phyloP scores from a whole-genome alignment of 2,797 vertebrate genomes.

The Moxostoma hubbsi region DNA sequence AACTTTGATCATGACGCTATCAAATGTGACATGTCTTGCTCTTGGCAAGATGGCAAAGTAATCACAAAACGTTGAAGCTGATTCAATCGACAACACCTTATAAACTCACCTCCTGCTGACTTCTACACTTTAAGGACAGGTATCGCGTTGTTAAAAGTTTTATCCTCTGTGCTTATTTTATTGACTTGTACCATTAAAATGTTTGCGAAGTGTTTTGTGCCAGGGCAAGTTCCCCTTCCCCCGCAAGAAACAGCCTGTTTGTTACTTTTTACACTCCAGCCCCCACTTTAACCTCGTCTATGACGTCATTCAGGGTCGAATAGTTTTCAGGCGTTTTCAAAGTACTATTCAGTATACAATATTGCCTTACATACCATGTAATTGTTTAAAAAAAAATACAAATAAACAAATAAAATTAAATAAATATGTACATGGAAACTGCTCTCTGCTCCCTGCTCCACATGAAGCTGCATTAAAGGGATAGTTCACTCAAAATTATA shows the following conservation, averaged over 20 bases:
- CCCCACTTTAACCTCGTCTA: slow-evolving; percentile 35
- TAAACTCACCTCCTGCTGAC: slow-evolving; percentile 19
- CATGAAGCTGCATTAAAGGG: no score
- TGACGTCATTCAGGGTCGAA: slow-evolving; percentile 29
- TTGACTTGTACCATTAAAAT: not conserved
- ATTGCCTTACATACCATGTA: no score
- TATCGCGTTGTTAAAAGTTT: not conserved
- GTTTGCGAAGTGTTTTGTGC: slow-evolving; percentile 11
- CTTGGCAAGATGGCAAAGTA: slow-evolving; percentile 16
- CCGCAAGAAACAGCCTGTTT: slow-evolving; percentile 48
- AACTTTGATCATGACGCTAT: not conserved
- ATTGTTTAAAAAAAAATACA: no score
- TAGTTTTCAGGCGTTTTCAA: not conserved
- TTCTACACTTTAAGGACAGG: not conserved
- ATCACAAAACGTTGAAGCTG: slow-evolving; percentile 7
- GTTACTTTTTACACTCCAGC: slow-evolving; percentile 53
- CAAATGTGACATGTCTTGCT: not conserved
- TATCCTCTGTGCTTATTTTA: not conserved
- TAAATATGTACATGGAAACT: no score
- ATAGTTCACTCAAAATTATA: no score
- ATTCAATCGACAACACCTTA: not conserved
- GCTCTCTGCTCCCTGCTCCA: no score
- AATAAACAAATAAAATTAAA: no score
- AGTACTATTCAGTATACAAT: no score
- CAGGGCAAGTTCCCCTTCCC: slow-evolving; percentile 20